Conservation (phyloP, 2,113 vertebrate species). For the Aegithalos caudatus region DNA sequence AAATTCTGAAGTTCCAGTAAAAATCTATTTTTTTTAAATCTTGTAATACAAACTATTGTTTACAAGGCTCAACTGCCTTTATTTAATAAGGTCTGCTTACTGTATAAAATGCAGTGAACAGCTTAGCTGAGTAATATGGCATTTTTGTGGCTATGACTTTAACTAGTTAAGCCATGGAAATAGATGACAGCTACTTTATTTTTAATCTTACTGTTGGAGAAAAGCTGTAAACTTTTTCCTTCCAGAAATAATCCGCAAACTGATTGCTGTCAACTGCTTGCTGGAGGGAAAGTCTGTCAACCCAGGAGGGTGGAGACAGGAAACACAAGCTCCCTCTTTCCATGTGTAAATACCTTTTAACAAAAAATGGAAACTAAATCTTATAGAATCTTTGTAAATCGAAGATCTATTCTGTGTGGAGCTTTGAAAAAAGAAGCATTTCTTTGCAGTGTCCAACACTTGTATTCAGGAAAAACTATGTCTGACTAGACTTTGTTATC, state of each 20-base stretch:
- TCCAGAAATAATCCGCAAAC: conserved; percentile 30
- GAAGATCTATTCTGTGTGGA: background rate
- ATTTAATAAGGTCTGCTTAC: background rate
- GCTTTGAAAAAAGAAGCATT: background rate
- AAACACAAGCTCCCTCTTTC: background rate
- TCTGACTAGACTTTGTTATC: background rate
- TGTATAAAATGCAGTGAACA: background rate
- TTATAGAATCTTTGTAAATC: background rate
- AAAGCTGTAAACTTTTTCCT: conserved; percentile 37
- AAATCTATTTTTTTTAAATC: background rate
- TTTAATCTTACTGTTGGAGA: conserved; percentile 24
- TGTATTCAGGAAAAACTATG: background rate
- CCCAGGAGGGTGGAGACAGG: background rate
- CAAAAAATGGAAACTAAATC: background rate
- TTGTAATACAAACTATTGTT: background rate
- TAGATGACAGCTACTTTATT: conserved; percentile 29
- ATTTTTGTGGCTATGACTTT: conserved; percentile 18
- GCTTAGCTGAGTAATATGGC: background rate
- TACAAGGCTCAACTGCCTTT: background rate
- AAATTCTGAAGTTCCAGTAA: background rate
- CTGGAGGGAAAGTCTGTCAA: conserved; percentile 34
- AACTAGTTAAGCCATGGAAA: conserved; percentile 31
- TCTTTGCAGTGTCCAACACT: background rate
- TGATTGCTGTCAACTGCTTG: conserved; percentile 19
- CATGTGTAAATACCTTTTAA: background rate